Evolutionary conservation across 2,797 vertebrate species (phyloP).

Genomic region (Sebastes variabilis): DNA sequence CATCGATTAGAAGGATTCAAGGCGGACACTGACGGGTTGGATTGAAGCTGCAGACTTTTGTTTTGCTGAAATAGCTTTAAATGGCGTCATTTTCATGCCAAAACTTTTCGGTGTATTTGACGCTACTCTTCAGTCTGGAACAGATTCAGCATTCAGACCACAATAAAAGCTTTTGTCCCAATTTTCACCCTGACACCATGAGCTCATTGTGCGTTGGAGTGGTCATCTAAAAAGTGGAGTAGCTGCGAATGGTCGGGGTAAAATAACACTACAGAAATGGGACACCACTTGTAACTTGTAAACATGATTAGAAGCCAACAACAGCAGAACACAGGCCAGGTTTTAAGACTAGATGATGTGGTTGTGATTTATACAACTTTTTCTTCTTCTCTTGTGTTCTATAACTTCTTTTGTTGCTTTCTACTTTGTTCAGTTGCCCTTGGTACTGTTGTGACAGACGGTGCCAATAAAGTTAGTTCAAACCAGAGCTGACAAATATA

Average conservation of each 20-base stretch:
- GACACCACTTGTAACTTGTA: neutral
- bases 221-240: neutral
- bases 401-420: neutral
- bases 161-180: neutral
- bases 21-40: neutral
- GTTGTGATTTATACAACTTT: neutral
- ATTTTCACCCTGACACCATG: neutral
- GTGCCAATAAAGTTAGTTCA: neutral
- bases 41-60: neutral
- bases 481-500: neutral
- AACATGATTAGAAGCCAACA: neutral
- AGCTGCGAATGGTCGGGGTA: neutral
- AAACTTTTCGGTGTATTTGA: neutral
- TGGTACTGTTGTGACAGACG: neutral
- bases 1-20: slow-evolving; percentile 3
- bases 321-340: neutral
- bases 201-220: neutral
- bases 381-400: neutral
- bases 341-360: neutral
- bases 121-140: neutral
- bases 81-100: neutral
- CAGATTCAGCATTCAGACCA: neutral
- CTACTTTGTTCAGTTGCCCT: neutral
- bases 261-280: neutral
- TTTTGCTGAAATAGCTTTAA: neutral